These are phyloP conservation scores for Pygoscelis antarcticus DNA, from an alignment of 2,113 vertebrate genomes.

Conservation along the genomic window DNA sequence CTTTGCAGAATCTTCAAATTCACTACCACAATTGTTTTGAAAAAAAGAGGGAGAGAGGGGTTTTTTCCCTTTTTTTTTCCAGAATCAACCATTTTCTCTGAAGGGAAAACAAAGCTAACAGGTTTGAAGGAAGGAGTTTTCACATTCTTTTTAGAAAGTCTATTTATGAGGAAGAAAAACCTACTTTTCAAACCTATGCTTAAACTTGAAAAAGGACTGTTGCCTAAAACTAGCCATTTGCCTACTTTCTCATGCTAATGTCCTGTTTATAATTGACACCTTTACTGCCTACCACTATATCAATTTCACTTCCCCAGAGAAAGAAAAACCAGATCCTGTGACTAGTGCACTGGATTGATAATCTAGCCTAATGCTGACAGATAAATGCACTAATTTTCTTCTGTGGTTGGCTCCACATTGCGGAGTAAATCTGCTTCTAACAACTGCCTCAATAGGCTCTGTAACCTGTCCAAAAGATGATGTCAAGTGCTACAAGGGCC, in stretches of 20 bases:
- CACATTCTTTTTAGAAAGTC: conserved; percentile 5
- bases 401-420: conserved; percentile 87
- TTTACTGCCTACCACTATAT: conserved; percentile 87
- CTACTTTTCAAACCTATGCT: conserved; percentile 64
- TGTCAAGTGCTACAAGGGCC: conserved; percentile 83
- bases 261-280: conserved; percentile 93
- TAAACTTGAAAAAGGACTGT: conserved; percentile 37
- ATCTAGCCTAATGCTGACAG: conserved; percentile 97
- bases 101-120: neutral
- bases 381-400: conserved; percentile 99
- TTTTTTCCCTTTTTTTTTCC: rapidly evolving
- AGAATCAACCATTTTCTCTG: neutral
- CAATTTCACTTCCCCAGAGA: conserved; percentile 88
- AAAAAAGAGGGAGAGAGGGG: neutral
- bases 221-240: conserved; percentile 67
- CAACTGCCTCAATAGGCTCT: conserved; percentile 83
- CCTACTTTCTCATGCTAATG: conserved; percentile 88
- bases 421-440: conserved; percentile 84
- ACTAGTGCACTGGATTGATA: conserved; percentile 91
- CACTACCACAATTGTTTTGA: neutral
- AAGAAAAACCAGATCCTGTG: conserved; percentile 87
- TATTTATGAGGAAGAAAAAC: neutral
- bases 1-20: neutral
- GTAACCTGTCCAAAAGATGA: conserved; percentile 85
- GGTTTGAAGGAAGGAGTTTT: conserved; percentile 31